Conservation (phyloP, 2,113 vertebrate genomes). For the Silurus asotus region DNA sequence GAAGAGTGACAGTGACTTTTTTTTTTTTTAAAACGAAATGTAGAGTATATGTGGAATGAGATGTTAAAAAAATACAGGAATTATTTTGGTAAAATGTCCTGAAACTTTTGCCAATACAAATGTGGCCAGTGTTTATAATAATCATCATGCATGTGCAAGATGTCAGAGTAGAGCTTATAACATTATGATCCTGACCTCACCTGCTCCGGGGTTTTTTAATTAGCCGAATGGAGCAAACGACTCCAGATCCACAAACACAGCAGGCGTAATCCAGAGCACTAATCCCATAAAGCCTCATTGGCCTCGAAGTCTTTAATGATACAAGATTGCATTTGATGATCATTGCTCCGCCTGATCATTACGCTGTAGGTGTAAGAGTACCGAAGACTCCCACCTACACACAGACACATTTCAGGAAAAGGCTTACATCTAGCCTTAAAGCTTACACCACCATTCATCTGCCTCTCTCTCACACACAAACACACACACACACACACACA, state of each 20-base stretch:
- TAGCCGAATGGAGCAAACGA: slow-evolving; percentile 39
- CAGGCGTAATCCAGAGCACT: slow-evolving; percentile 38
- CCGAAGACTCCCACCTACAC: background rate
- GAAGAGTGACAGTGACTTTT: too few species aligned
- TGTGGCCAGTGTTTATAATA: background rate
- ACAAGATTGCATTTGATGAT: slow-evolving; percentile 44
- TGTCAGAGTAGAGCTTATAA: too few species aligned
- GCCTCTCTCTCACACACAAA: background rate
- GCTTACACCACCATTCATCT: background rate
- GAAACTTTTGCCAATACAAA: too few species aligned
- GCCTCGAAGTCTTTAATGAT: slow-evolving; percentile 41
- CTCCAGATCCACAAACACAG: slow-evolving; percentile 14
- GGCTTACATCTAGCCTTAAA: background rate
- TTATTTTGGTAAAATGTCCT: too few species aligned
- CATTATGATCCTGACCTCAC: slow-evolving; percentile 12
- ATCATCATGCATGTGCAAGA: slow-evolving; percentile 1
- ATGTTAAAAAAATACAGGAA: too few species aligned
- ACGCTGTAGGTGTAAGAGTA: slow-evolving; percentile 10
- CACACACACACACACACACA: background rate
- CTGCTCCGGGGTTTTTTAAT: slow-evolving; percentile 43
- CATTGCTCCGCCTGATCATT: background rate
- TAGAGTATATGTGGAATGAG: too few species aligned
- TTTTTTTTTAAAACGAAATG: too few species aligned
- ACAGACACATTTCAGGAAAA: background rate
- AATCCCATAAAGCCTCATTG: slow-evolving; percentile 47